phyloP scores from a whole-genome alignment of 2,888 invertebrate genomes.

The Melieria omissa region DNA sequence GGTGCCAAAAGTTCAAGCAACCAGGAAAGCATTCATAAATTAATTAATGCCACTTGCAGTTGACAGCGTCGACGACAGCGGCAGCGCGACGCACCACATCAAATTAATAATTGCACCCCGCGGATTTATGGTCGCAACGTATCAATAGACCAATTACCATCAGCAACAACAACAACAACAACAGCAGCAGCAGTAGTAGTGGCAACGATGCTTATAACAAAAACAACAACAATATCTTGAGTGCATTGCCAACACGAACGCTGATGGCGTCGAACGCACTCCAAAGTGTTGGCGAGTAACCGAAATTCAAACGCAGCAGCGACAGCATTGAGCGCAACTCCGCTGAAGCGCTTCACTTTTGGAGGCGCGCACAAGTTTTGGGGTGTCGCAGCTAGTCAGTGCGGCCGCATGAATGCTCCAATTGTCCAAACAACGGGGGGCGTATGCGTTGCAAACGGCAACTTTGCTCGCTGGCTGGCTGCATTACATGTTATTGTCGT shows the following conservation, averaged over 20 bases:
- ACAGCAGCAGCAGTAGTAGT: not conserved
- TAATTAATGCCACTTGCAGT: conserved; percentile 32
- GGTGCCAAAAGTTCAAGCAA: not conserved
- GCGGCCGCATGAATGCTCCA: no score
- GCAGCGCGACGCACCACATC: conserved; percentile 19
- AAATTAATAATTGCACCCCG: conserved; percentile 26
- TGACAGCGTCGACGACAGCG: conserved; percentile 13
- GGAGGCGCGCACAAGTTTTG: no score
- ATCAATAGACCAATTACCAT: conserved; percentile 29
- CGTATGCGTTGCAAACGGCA: not conserved
- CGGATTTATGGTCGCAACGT: conserved; percentile 27
- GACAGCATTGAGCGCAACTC: no score
- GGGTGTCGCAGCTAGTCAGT: no score
- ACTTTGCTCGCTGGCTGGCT: not conserved
- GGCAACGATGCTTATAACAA: not conserved
- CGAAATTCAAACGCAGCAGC: no score
- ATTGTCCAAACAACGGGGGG: no score
- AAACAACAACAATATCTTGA: not conserved
- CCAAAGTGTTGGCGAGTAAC: no score
- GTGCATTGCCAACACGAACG: no score
- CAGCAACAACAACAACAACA: not conserved
- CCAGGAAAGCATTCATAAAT: conserved; percentile 25
- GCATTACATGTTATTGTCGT: not conserved
- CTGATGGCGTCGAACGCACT: no score
- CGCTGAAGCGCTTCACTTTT: no score